phyloP scores from a whole-genome alignment of 2,797 vertebrate species.

The Hypotaenidia okinawae region DNA sequence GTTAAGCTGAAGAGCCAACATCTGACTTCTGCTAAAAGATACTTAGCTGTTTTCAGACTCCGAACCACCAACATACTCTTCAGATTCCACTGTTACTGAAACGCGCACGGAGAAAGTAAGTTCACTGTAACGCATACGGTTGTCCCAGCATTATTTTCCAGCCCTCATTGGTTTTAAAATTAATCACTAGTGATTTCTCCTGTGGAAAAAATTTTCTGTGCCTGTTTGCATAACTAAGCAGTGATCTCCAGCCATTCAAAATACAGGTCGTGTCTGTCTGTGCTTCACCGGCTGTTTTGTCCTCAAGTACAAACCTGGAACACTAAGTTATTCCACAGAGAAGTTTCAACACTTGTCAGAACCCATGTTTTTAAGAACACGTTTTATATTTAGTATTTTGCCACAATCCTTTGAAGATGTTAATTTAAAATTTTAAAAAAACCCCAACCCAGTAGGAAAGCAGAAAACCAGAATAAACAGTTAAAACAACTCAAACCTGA shows the following conservation, averaged over 20 bases:
- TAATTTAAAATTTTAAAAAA: no score
- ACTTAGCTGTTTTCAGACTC: background rate
- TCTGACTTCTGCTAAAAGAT: background rate
- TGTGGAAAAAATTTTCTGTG: background rate
- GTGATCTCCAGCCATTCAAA: background rate
- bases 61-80: background rate
- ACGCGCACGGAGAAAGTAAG: background rate
- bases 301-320: background rate
- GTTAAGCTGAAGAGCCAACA: conserved; percentile 4
- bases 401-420: background rate
- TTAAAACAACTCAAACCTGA: background rate
- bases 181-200: background rate
- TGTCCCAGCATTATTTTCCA: background rate
- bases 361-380: background rate
- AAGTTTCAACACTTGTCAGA: background rate
- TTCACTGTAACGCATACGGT: background rate
- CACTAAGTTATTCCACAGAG: background rate
- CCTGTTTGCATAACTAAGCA: background rate
- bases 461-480: background rate
- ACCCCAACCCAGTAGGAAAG: background rate
- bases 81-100: background rate
- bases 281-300: background rate
- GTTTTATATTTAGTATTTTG: background rate
- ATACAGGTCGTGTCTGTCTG: background rate
- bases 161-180: background rate